Percentiles rank a stretch among this genome's conserved stretches.
These are phyloP conservation scores for Temnothorax ravouxi DNA, from an alignment of 2,888 invertebrate species.

Conservation along the genomic window DNA sequence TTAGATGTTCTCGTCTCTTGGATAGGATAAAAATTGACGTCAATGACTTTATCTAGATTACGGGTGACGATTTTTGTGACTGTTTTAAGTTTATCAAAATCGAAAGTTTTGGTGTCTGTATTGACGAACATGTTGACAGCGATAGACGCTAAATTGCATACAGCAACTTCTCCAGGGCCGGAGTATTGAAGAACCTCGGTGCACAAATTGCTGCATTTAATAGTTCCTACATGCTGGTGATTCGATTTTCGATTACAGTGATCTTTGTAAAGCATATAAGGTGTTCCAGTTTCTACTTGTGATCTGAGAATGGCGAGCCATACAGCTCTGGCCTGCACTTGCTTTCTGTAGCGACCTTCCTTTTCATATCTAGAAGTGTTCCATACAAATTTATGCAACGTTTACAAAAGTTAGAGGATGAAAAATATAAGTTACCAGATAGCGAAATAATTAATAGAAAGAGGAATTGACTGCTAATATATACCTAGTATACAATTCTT, in stretches of 20 bases:
- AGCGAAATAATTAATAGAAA: background rate
- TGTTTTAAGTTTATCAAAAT: constrained; percentile 94
- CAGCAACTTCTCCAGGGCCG: constrained; percentile 96
- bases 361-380: constrained; percentile 90
- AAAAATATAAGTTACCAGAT: background rate
- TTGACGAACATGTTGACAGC: constrained; percentile 98
- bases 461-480: background rate
- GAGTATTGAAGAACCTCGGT: constrained; percentile 99
- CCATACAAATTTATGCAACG: background rate
- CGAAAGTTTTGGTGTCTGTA: constrained; percentile 91
- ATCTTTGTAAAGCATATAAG: constrained; percentile 99
- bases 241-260: constrained; percentile 98
- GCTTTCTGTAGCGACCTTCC: constrained; percentile 90
- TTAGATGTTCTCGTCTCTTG: constrained; percentile 96
- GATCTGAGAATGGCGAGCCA: constrained; percentile 98
- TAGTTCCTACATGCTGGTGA: constrained; percentile 99
- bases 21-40: constrained; percentile 98
- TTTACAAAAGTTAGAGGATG: background rate
- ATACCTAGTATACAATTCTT: constrained; percentile 92
- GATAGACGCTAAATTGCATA: constrained; percentile 99
- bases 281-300: constrained; percentile 99
- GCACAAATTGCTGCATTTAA: constrained; percentile 98
- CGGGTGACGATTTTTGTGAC: constrained; percentile 95
- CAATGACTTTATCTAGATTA: constrained; percentile 98
- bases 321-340: constrained; percentile 93